Evolutionary conservation across 2,113 vertebrate species (phyloP).

Genomic region (Sceloporus tristichus): DNA sequence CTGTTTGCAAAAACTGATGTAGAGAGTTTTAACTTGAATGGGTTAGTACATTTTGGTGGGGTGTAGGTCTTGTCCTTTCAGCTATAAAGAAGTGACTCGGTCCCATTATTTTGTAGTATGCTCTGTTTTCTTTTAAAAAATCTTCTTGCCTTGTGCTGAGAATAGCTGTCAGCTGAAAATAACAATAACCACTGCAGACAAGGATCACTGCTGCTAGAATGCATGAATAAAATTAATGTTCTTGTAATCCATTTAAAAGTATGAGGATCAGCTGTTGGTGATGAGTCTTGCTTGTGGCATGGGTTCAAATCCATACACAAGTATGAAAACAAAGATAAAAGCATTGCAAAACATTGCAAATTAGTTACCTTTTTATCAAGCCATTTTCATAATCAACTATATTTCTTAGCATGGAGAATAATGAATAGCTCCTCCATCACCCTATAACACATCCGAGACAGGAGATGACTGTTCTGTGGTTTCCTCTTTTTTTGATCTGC

Average conservation of each 20-base stretch:
- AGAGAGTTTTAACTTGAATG: not conserved
- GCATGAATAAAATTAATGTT: not conserved
- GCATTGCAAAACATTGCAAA: not conserved
- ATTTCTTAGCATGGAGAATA: not conserved
- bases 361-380: not conserved
- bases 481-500: not conserved
- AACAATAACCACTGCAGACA: not conserved
- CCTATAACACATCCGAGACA: not conserved
- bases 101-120: not conserved
- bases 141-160: not conserved
- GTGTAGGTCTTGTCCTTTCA: not conserved
- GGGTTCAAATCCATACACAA: not conserved
- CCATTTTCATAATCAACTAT: not conserved
- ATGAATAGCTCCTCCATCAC: not conserved
- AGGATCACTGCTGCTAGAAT: not conserved
- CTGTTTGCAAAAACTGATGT: not conserved
- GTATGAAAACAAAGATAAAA: not conserved
- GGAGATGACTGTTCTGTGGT: not conserved
- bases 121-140: not conserved
- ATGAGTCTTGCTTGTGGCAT: no score
- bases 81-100: not conserved
- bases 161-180: not conserved
- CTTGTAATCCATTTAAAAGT: not conserved
- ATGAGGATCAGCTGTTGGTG: not conserved
- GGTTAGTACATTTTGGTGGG: not conserved